Evolutionary conservation across 2,797 vertebrate genomes (phyloP), one percentile per base, ranked within the genome.

Genomic region (Forpus xanthops): DNA sequence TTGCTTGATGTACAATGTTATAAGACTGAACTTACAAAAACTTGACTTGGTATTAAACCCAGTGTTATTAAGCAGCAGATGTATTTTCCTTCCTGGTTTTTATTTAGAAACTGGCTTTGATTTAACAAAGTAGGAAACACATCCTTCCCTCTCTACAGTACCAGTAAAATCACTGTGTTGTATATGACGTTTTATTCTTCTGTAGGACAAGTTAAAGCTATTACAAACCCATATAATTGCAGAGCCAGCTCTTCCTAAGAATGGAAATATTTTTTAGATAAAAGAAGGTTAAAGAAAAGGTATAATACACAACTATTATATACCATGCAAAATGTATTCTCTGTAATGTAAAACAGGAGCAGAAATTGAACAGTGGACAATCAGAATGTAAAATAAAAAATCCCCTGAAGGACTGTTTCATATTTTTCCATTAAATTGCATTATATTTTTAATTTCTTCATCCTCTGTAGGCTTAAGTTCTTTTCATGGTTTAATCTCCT

Each of bases 401-500:
- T 37, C 11, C 11, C 64, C 92, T n/a, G n/a, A 61, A 91, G 35
- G 65, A 62, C 35, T 72, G 7, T 85, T 86, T 61, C 23, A 33
- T 28, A 5, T 42, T 53, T 67, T n/a, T 74, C 56, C 24, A 76
- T 65, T 81, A 78, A 53, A 37, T 72, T 72, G 20, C 49, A 53
- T 84, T 94, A 27, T 83, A 5, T 73, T 58, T 91, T 58, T 82
- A 72, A 62, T 82, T 68, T 75, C 71, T n/a, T 56, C 41, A 33
- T 52, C 20, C 13, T 83, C 44, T 78, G 41, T 74, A 80, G 37
- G 87, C 39, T 60, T 93, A 60, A 50, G 16, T 33, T 77, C 24
- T 81, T 74, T 81, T 95, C 81, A 89, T 79, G n/a, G 33, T 95
- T 97, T 92, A 56, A 39, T 91, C 9, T 91, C 11, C 9, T 28